Conservation (phyloP, 1,140 invertebrate species). For the Brachionus calyciflorus region DNA sequence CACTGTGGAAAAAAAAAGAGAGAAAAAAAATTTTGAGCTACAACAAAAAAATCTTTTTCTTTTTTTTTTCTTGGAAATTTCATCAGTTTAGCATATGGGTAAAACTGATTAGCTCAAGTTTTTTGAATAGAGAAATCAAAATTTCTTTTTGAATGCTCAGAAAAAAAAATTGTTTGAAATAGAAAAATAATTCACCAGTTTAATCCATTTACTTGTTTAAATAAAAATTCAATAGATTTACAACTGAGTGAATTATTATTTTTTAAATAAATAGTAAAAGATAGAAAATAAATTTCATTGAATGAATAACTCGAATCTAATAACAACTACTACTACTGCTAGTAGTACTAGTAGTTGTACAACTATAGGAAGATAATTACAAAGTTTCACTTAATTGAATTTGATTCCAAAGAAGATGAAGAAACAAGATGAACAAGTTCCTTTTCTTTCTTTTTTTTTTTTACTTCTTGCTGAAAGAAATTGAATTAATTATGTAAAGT, state of each 20-base stretch:
- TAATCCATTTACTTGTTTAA: neutral
- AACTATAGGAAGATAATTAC: slow-evolving; percentile 9
- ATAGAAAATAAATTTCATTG: neutral
- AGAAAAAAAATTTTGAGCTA: too few relatives aligned
- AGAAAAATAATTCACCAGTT: too few relatives aligned
- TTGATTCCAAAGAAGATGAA: slow-evolving; percentile 31
- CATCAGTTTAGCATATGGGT: too few relatives aligned
- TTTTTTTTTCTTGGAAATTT: too few relatives aligned
- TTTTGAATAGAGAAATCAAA: too few relatives aligned
- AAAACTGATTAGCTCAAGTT: too few relatives aligned
- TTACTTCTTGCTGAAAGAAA: slow-evolving; percentile 37
- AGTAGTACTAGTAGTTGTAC: too few relatives aligned
- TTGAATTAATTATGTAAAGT: slow-evolving; percentile 42
- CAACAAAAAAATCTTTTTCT: too few relatives aligned
- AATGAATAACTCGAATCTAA: slow-evolving; percentile 5
- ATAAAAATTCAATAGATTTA: neutral
- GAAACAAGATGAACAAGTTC: neutral
- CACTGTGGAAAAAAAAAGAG: too few relatives aligned
- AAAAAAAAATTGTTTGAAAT: too few relatives aligned
- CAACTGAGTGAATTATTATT: slow-evolving; percentile 7
- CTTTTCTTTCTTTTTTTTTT: neutral
- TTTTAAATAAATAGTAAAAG: too few relatives aligned
- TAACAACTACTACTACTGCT: slow-evolving; percentile 9
- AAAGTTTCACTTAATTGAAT: slow-evolving; percentile 34
- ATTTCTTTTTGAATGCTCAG: too few relatives aligned